Conservation (phyloP, 2,888 invertebrate species). For the Pseudoips prasinana region DNA sequence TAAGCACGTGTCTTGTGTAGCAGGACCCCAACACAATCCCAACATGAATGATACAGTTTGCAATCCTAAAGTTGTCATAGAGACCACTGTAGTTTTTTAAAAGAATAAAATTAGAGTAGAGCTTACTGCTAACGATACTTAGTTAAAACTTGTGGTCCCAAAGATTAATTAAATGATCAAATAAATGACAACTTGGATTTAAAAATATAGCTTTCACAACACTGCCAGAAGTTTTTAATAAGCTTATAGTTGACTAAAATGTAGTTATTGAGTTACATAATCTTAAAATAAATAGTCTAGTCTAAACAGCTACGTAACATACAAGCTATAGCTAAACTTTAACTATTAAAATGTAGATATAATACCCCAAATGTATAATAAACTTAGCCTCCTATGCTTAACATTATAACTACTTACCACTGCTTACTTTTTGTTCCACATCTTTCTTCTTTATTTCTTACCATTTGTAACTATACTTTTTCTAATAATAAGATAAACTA, state of each 20-base stretch:
- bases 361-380: constrained; percentile 16
- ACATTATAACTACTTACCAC: constrained; percentile 32
- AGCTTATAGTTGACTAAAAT: constrained; percentile 48
- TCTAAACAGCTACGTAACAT: constrained; percentile 45
- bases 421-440: constrained; percentile 38
- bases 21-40: constrained; percentile 67
- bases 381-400: constrained; percentile 27
- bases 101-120: constrained; percentile 47
- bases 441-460: constrained; percentile 25
- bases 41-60: constrained; percentile 51
- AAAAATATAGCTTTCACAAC: constrained; percentile 52
- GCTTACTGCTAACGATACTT: constrained; percentile 43
- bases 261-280: constrained; percentile 21
- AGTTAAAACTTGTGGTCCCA: constrained; percentile 34
- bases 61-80: constrained; percentile 64
- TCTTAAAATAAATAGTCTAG: constrained; percentile 10
- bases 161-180: constrained; percentile 26
- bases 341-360: constrained; percentile 30
- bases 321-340: constrained; percentile 39
- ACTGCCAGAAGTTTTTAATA: constrained; percentile 50
- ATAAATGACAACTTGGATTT: constrained; percentile 55
- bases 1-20: constrained; percentile 79
- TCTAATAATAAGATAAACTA: constrained; percentile 7
- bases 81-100: constrained; percentile 56
- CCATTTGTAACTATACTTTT: constrained; percentile 14